Conservation (phyloP, 2,888 invertebrate genomes). For the Platerodrilus igneus region DNA sequence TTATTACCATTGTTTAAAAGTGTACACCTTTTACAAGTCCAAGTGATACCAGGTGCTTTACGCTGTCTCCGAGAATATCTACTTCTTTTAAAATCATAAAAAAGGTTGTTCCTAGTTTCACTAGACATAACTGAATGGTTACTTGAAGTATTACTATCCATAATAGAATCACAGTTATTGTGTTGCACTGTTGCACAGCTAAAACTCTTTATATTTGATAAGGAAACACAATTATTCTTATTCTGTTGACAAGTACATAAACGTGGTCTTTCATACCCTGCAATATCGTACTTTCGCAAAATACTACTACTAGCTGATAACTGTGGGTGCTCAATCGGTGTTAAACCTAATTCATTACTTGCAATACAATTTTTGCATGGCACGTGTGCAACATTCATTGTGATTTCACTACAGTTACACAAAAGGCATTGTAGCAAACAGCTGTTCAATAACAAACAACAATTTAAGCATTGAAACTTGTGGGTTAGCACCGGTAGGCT, state of each 20-base stretch:
- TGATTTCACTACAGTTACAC: slow-evolving; percentile 38
- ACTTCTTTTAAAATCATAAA: slow-evolving; percentile 24
- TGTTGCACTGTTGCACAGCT: slow-evolving; percentile 43
- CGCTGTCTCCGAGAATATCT: slow-evolving; percentile 39
- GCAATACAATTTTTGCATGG: slow-evolving; percentile 44
- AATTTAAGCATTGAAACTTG: slow-evolving; percentile 28
- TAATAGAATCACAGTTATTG: slow-evolving; percentile 36
- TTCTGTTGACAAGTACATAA: slow-evolving; percentile 41
- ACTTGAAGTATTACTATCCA: slow-evolving; percentile 37
- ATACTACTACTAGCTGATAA: slow-evolving; percentile 25
- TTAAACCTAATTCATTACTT: slow-evolving; percentile 29
- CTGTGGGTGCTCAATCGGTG: slow-evolving; percentile 42
- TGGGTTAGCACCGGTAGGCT: slow-evolving; percentile 29
- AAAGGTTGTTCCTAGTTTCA: slow-evolving; percentile 27
- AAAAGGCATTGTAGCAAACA: slow-evolving; percentile 35
- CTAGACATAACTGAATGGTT: slow-evolving; percentile 46
- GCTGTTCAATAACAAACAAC: slow-evolving; percentile 25
- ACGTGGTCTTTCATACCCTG: slow-evolving; percentile 37
- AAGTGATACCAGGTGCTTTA: slow-evolving; percentile 40
- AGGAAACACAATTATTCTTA: slow-evolving; percentile 38
- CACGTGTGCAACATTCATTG: slow-evolving; percentile 44
- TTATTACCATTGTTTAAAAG: slow-evolving; percentile 64
- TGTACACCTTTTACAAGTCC: slow-evolving; percentile 74
- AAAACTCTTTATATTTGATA: slow-evolving; percentile 44
- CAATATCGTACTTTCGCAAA: slow-evolving; percentile 38